A percentile compares a stretch with the other conserved stretches of the same genome.
Evolutionary conservation across 2,888 invertebrate species (phyloP).

Genomic region (Volucella zonaria): DNA sequence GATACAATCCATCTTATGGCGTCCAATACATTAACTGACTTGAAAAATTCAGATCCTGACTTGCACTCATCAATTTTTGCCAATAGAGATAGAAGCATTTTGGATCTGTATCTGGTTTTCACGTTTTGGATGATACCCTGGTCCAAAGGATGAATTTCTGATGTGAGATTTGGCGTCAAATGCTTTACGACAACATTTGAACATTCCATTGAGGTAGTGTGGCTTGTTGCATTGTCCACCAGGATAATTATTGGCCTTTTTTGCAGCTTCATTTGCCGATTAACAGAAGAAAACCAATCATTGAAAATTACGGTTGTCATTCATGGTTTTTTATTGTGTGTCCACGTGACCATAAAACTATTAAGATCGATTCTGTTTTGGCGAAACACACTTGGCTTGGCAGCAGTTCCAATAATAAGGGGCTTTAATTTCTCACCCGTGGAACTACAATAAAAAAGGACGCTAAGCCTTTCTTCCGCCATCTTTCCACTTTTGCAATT

Average conservation of each 20-base stretch:
- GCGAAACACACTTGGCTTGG: slow-evolving; percentile 75
- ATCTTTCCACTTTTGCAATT: slow-evolving; percentile 76
- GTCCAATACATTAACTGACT: neutral
- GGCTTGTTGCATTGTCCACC: slow-evolving; percentile 22
- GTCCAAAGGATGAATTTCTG: slow-evolving; percentile 15
- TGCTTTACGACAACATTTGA: slow-evolving; percentile 26
- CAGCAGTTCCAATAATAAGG: slow-evolving; percentile 77
- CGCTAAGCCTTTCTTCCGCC: slow-evolving; percentile 77
- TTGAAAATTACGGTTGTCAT: slow-evolving; percentile 10
- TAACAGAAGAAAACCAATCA: neutral
- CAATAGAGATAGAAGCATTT: slow-evolving; percentile 16
- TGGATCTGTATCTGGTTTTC: neutral
- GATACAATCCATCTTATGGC: no score
- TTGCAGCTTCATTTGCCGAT: slow-evolving; percentile 15
- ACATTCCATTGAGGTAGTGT: slow-evolving; percentile 7
- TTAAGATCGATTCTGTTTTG: slow-evolving; percentile 27
- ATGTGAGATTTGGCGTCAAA: slow-evolving; percentile 18
- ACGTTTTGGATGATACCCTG: slow-evolving; percentile 1
- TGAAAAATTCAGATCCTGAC: slow-evolving; percentile 22
- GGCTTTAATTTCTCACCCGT: slow-evolving; percentile 77
- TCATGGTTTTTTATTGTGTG: slow-evolving; percentile 2
- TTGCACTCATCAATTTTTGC: slow-evolving; percentile 18
- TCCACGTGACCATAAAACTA: slow-evolving; percentile 21
- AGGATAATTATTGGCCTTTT: slow-evolving; percentile 13
- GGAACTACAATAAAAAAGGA: slow-evolving; percentile 77